Evolutionary conservation across 2,888 invertebrate species (phyloP).

Genomic region (Brachyopa scutellaris): DNA sequence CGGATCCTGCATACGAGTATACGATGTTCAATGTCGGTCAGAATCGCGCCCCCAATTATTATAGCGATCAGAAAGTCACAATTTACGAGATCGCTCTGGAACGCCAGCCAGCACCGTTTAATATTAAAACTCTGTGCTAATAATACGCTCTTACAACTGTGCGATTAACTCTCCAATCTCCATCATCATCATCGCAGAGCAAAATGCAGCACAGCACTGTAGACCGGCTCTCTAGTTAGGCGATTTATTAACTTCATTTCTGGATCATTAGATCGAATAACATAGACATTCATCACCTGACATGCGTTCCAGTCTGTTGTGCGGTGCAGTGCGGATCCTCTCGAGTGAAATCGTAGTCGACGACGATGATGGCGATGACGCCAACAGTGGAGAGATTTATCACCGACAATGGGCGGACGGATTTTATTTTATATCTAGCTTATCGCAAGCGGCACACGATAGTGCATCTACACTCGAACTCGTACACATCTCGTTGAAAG

Average conservation of each 20-base stretch:
- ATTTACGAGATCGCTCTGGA: constrained; percentile 52
- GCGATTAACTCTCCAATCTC: constrained; percentile 69
- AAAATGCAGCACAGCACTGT: constrained; percentile 11
- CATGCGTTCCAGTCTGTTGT: constrained; percentile 40
- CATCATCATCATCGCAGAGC: constrained; percentile 46
- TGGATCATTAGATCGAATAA: constrained; percentile 81
- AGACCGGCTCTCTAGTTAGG: constrained; percentile 76
- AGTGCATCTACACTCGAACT: constrained; percentile 33
- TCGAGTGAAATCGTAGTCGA: constrained; percentile 49
- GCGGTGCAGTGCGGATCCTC: constrained; percentile 29
- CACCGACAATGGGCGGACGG: constrained; percentile 68
- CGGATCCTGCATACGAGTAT: not conserved
- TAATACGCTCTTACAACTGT: constrained; percentile 69
- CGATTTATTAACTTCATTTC: constrained; percentile 81
- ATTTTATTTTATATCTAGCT: constrained; percentile 61
- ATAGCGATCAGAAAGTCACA: constrained; percentile 41
- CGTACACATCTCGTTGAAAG: constrained; percentile 54
- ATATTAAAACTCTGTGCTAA: constrained; percentile 69
- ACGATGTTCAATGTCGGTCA: constrained; percentile 43
- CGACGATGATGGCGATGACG: constrained; percentile 61
- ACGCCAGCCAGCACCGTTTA: constrained; percentile 60
- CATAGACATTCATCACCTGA: constrained; percentile 80
- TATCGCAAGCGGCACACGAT: constrained; percentile 55
- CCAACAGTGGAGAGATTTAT: constrained; percentile 68
- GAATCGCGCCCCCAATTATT: constrained; percentile 57